Percentiles rank a stretch among this genome's conserved stretches.
Conservation (phyloP, 2,888 invertebrate species). For the Quadroppia sp. region DNA sequence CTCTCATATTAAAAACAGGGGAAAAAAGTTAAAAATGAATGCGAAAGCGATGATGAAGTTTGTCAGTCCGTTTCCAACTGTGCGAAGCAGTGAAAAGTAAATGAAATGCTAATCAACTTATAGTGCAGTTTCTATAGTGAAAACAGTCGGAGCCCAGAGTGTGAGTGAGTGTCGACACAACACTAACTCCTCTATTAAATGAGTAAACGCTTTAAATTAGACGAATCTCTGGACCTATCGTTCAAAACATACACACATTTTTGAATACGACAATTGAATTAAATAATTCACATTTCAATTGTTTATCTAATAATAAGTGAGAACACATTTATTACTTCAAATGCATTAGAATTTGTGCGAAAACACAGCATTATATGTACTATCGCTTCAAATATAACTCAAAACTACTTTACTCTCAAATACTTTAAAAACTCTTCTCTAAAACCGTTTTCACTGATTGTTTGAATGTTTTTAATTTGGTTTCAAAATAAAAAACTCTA, state of each 20-base stretch:
- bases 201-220: conserved; percentile 26
- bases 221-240: neutral
- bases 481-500: neutral
- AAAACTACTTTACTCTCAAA: neutral
- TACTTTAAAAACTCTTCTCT: too few species aligned
- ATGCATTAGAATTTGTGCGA: neutral
- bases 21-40: conserved; percentile 28
- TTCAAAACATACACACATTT: conserved; percentile 6
- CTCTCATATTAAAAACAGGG: neutral
- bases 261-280: conserved; percentile 19
- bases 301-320: conserved; percentile 36
- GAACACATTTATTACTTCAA: conserved; percentile 26
- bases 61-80: conserved; percentile 28
- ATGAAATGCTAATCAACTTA: conserved; percentile 37
- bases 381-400: too few species aligned
- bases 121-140: neutral
- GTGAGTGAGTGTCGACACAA: neutral
- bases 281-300: conserved; percentile 26
- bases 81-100: conserved; percentile 24
- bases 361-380: too few species aligned
- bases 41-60: conserved; percentile 25
- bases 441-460: neutral
- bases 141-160: neutral
- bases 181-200: neutral
- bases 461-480: neutral